These are phyloP conservation scores for Leptinotarsa rubiginosa DNA, from an alignment of 2,888 invertebrate species.

Conservation along the genomic window DNA sequence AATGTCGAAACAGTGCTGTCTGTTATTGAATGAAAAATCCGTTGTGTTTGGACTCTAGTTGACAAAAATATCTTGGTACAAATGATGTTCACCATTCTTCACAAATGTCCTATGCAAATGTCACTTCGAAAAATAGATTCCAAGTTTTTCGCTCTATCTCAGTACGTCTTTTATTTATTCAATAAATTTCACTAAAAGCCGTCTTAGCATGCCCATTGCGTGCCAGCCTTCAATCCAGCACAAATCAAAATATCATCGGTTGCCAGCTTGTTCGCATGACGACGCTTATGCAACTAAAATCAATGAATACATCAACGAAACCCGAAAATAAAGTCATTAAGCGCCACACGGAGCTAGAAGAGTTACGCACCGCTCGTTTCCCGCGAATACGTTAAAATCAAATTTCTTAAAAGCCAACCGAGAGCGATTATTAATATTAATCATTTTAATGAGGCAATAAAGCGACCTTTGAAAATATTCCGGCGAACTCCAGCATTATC, in stretches of 20 bases:
- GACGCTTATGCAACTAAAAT: constrained; percentile 13
- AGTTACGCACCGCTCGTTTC: constrained; percentile 2
- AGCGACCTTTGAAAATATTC: constrained; percentile 34
- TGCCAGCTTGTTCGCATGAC: not conserved
- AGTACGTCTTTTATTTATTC: not conserved
- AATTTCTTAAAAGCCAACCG: constrained; percentile 19
- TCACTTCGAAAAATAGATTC: too few relatives aligned
- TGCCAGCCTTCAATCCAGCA: not conserved
- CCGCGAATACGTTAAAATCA: constrained; percentile 14
- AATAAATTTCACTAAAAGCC: not conserved
- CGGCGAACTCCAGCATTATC: constrained; percentile 32
- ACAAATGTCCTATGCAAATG: too few relatives aligned
- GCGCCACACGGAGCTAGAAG: not conserved
- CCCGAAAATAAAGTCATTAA: constrained; percentile 11
- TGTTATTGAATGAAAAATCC: too few relatives aligned
- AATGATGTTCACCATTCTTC: too few relatives aligned
- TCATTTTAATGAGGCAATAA: constrained; percentile 38
- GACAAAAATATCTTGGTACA: too few relatives aligned
- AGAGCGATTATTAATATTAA: constrained; percentile 33
- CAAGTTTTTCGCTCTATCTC: too few relatives aligned
- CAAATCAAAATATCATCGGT: constrained; percentile 7
- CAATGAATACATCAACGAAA: constrained; percentile 14
- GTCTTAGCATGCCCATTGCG: not conserved
- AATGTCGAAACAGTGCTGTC: too few relatives aligned
- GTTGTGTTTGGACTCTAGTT: too few relatives aligned